Base-by-base conservation (phyloP, 2,888 invertebrate genomes). In the Branchellion lobata region DNA sequence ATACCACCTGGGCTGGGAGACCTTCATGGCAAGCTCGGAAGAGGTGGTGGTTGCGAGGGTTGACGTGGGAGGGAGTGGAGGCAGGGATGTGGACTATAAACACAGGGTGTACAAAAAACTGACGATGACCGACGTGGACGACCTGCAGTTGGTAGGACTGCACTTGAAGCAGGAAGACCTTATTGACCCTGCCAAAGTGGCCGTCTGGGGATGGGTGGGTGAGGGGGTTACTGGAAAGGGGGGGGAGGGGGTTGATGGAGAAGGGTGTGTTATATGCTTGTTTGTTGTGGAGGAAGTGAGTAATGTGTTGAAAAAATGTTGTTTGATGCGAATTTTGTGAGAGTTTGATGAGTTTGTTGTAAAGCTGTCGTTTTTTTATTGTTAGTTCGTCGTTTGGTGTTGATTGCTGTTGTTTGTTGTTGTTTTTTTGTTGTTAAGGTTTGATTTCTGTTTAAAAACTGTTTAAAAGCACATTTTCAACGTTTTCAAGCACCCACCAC, bases 111-210 rank as follows among this genome's bases (percentile, higher is more conserved):
- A 95, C 87, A 92, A 93, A 83, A 90, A 92, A 78, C 89, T 97
- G n/a, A 97, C 97, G 0, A 92, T 93, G 0, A 92, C 94, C 0
- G 97, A 98, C 88, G 92, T 96, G n/a, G 92, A 93, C 5, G 98
- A 98, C 88, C 95, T 96, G 86, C 73, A 71, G 61, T 53, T 78
- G 21, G 73, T 34, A 1, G 80, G 78, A 36, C n/a, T 80, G 80
- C 61, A 76, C 18, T 29, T 81, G 40, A 81, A 81, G 72, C 36
- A 69, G 21, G 21, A 14, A 18, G 78, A 80, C 1, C 68, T 57
- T 31, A 61, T 81, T 18, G 81, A 81, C 33, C 78, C 79, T 18
- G 80, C 69, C 11, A 81, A 81, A 47, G 73, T 79, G 80, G 96
- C 95, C 0, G 93, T 98, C 81, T 96, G 94, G 94, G 98, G 98